Base-by-base conservation (phyloP, 2,797 vertebrate genomes). In the Mormyrus hasselquistii region DNA sequence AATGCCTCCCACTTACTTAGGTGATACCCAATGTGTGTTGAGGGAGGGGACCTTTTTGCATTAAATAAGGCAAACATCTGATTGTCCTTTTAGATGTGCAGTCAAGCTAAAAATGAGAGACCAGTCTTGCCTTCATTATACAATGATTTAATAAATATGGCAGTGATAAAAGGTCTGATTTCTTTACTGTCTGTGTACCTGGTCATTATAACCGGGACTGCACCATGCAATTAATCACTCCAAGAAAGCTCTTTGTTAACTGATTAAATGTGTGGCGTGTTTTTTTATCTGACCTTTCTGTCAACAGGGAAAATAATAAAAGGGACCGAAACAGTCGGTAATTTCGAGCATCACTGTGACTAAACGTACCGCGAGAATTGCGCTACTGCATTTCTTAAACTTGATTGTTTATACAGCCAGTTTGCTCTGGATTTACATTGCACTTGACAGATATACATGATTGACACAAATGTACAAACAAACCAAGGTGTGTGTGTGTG, bases 231-330 rank as follows among this genome's bases (percentile, higher is more conserved):
- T 86, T 86, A 86, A 86, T 86, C 49, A 53, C 12, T 53, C 84
- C 14, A 86, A 84, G 82, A 49, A 84, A 84, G 82, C n/a, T 84
- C 82, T 49, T 84, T 84, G 47, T 84, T n/a, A 50, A 8, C 82
- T 84, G 82, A 84, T 84, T 84, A 84, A 86, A 86, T 55, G 52
- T 22, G 2, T 55, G 22, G 4, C 7, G 1, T 86, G 84, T 6
- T 59, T 86, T 49, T 50, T 86, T 19, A 29, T 86, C 44, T 86
- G 82, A 84, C 84, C 84, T 86, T 86, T 86, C 22, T 16, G 84
- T 86, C 52, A 53, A 25, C 82, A 50, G 82, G 44, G 8, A 34
- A 53, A 52, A 86, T 19, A 86, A 53, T 49, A 29, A 57, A 16
- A 29, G 44, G 25, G 10, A 12, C 47, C 84, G 8, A 52, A 86